Evolutionary conservation across 2,113 vertebrate species (phyloP).

Genomic region (Danionella cerebrum): DNA sequence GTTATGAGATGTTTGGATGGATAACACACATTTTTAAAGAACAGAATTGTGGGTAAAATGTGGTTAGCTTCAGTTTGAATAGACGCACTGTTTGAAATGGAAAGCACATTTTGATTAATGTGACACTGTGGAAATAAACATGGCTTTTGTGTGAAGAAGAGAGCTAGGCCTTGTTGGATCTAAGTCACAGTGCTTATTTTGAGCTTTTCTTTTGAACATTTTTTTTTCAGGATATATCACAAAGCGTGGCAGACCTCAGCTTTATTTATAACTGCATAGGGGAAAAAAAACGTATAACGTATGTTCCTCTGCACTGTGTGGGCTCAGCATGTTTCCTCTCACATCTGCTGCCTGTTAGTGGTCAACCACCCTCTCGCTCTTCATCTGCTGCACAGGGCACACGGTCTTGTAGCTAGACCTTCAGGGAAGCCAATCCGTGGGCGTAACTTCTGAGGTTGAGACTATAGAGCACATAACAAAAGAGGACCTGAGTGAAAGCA

Average conservation of each 20-base stretch:
- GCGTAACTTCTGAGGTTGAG: too few relatives aligned
- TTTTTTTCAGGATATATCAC: too few relatives aligned
- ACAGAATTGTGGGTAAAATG: slow-evolving; percentile 47
- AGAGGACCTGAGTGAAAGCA: slow-evolving; percentile 14
- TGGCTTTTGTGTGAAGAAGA: too few relatives aligned
- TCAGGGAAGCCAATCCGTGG: too few relatives aligned
- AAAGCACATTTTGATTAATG: slow-evolving; percentile 39
- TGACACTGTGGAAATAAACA: too few relatives aligned
- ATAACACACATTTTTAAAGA: slow-evolving; percentile 20
- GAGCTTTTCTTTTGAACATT: too few relatives aligned
- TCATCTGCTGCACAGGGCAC: neutral
- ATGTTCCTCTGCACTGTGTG: neutral
- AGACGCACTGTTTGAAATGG: slow-evolving; percentile 46
- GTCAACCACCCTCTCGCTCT: neutral
- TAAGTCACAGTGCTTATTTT: neutral
- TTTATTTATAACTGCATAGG: too few relatives aligned
- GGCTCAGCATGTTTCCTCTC: neutral
- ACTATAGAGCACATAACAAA: too few relatives aligned
- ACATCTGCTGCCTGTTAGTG: neutral
- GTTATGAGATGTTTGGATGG: too few relatives aligned
- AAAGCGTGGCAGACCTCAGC: too few relatives aligned
- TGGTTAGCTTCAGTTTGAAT: slow-evolving; percentile 32
- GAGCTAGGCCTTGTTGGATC: neutral
- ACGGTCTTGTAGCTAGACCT: too few relatives aligned
- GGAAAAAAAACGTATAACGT: neutral